Base-by-base conservation (phyloP, 2,888 invertebrate genomes). In the Cheiracanthium punctorium region DNA sequence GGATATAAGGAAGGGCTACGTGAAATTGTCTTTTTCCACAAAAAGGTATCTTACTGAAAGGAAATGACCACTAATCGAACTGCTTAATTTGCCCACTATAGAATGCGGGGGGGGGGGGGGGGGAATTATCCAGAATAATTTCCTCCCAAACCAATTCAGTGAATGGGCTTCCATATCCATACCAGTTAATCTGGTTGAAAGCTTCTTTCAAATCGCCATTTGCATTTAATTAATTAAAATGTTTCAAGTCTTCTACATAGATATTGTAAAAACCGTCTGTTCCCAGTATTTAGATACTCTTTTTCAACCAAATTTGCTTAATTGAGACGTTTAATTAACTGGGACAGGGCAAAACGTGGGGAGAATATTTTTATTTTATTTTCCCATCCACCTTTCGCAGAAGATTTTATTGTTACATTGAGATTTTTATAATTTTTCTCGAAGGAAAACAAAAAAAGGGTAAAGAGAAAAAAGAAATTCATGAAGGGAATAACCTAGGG, bases 181-280 rank as follows among this genome's bases (percentile, higher is more conserved):
- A 30, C 33, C 32, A 67, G 65, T 77, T 82, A 79, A 85, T 85
- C 84, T 79, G 52, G 52, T 67, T 79, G 79, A 84, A 75, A 84
- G 79, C 72, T 32, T 77, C 72, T 84, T 79, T 64, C 29, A 74
- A 79, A 85, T 80, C 37, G 52, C 77, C 79, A 85, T 73, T 85
- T 85, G 77, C 77, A 74, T 79, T 85, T 85, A 69, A 73, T 85
- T 85, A 79, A 85, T 85, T 85, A 74, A 85, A 85, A 85, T 85
- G 48, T 64, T 77, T 67, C 20, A 32, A 79, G 65, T 24, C 58
- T 32, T 37, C 52, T 69, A 7, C n/a, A 58, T 41, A 30, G 37
- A 43, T 48, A 67, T 72, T 73, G 65, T 30, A 82, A 77, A 82
- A 82, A 77, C 29, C 37, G 71, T 84, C 82, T 79, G 73, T 72